Evolutionary conservation across 92 coral and sea anemone species (phyloP).

Genomic region (Micromussa lordhowensis): DNA sequence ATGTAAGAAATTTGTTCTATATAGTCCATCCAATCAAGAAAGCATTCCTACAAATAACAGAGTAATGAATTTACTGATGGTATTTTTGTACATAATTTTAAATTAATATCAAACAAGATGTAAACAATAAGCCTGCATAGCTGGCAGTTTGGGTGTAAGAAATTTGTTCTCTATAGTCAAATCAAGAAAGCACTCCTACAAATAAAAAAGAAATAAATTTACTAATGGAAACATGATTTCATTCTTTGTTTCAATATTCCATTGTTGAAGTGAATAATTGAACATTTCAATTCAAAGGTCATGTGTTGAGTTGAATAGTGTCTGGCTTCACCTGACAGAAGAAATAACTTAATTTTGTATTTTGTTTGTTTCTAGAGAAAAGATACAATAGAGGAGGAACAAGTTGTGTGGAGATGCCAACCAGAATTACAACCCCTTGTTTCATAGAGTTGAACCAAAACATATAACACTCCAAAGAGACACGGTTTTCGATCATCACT

Average conservation of each 20-base stretch:
- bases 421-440: conserved; percentile 27
- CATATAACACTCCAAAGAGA: neutral
- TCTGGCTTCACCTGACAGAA: neutral
- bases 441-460: neutral
- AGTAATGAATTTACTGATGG: neutral
- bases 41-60: too few species aligned
- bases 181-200: too few species aligned
- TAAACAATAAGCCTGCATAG: too few species aligned
- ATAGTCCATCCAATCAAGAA: too few species aligned
- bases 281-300: neutral
- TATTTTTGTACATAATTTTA: neutral
- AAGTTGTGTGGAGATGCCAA: conserved; percentile 73
- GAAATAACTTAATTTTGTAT: neutral
- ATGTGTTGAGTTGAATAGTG: neutral
- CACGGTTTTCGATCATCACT: neutral
- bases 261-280: too few species aligned
- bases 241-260: too few species aligned
- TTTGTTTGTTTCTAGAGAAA: conserved; percentile 25
- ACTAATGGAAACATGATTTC: too few species aligned
- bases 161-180: too few species aligned
- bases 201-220: too few species aligned
- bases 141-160: too few species aligned
- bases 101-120: too few species aligned
- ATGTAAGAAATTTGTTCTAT: too few species aligned
- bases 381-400: conserved; percentile 50